These are phyloP conservation scores for Nesogale talazaci DNA, from an alignment of 2,113 vertebrate species.

Conservation along the genomic window DNA sequence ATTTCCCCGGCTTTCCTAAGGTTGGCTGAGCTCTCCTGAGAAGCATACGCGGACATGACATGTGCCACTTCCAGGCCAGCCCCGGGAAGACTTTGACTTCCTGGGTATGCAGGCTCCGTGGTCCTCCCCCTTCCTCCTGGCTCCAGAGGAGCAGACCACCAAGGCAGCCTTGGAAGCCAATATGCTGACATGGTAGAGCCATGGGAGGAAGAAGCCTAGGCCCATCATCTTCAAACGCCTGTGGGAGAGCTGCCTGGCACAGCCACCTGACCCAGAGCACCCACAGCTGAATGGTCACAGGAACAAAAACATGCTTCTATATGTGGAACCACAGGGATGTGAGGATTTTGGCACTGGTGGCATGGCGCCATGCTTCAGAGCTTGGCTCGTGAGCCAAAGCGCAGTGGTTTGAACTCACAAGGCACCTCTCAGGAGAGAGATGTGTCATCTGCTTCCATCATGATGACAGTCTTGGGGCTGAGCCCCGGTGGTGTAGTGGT, in stretches of 20 bases:
- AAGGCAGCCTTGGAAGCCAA: background rate
- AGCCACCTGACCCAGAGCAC: background rate
- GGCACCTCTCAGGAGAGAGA: background rate
- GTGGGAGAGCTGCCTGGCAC: background rate
- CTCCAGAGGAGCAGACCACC: no score
- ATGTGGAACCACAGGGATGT: background rate
- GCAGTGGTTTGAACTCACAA: background rate
- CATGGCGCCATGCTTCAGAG: no score
- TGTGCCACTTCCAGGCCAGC: background rate
- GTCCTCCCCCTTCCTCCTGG: background rate
- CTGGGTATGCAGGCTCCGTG: rapidly evolving
- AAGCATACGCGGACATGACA: background rate
- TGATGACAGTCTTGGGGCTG: background rate
- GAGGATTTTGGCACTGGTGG: background rate
- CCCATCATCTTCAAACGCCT: background rate
- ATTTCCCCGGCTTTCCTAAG: background rate
- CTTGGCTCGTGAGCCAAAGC: background rate
- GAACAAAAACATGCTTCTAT: background rate
- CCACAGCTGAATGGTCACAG: background rate
- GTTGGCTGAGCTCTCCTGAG: background rate
- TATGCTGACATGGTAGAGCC: background rate
- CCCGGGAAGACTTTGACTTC: no score
- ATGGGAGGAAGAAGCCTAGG: background rate
- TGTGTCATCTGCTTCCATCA: background rate
- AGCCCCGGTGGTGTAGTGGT: no score